These are phyloP conservation scores for Saguinus imperator DNA, from an alignment of 2,113 vertebrate species.

Conservation along the genomic window DNA sequence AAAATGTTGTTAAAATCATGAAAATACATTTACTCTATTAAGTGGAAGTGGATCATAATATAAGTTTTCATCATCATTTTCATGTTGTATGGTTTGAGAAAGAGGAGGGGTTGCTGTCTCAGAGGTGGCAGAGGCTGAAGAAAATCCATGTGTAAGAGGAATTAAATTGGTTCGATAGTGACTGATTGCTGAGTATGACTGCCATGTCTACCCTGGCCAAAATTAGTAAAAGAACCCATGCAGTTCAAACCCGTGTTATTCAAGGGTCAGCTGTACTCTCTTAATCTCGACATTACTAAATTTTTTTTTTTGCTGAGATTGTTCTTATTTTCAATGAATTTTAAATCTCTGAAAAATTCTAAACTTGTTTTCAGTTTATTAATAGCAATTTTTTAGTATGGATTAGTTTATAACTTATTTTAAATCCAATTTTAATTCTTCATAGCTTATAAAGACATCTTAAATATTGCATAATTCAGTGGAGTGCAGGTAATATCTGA, in stretches of 20 bases:
- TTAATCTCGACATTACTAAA: constrained; percentile 35
- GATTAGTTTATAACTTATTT: constrained; percentile 15
- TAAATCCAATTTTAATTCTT: constrained; percentile 35
- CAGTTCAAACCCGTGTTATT: not conserved
- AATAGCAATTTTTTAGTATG: not conserved
- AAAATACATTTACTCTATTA: not conserved
- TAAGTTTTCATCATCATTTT: not conserved
- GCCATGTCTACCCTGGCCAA: too few relatives aligned
- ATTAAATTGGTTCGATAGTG: too few relatives aligned
- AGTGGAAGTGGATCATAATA: not conserved
- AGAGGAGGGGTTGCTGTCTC: not conserved
- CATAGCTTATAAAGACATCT: constrained; percentile 17
- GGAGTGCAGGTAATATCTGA: not conserved
- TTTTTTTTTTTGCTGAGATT: constrained; percentile 1
- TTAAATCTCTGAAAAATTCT: constrained; percentile 33
- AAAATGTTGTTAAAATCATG: not conserved
- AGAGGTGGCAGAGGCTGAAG: not conserved
- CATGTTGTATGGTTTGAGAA: not conserved
- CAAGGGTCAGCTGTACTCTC: not conserved
- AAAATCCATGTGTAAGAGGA: not conserved
- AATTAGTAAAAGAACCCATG: not conserved
- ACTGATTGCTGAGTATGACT: too few relatives aligned
- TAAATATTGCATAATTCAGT: constrained; percentile 26
- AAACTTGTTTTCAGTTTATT: constrained; percentile 20
- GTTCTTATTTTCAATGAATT: not conserved